Percentiles rank a stretch among this genome's conserved stretches.
Evolutionary conservation across 2,113 vertebrate species (phyloP).

Genomic region (Macrotis lagotis): DNA sequence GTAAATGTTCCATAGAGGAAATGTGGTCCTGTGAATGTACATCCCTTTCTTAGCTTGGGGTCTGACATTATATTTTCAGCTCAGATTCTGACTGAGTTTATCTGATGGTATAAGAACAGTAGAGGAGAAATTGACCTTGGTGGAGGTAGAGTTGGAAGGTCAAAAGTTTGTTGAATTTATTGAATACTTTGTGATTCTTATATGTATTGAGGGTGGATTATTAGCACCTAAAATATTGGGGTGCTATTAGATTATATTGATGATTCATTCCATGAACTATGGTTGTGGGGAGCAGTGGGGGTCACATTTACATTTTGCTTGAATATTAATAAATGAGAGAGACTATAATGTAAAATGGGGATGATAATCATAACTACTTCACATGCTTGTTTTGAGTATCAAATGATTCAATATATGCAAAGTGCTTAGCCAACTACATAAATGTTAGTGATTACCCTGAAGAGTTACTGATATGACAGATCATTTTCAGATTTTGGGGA

Average conservation of each 20-base stretch:
- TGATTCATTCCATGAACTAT: background rate
- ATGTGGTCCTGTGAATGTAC: background rate
- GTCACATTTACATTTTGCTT: background rate
- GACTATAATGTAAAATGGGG: background rate
- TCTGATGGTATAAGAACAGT: background rate
- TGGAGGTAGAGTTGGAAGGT: background rate
- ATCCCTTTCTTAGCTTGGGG: no score
- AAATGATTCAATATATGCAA: background rate
- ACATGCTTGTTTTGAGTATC: background rate
- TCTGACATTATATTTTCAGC: background rate
- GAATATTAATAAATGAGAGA: background rate
- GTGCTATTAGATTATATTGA: slow-evolving; percentile 12
- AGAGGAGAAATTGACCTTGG: background rate
- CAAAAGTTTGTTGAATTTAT: slow-evolving; percentile 33
- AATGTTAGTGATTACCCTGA: background rate
- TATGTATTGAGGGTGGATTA: background rate
- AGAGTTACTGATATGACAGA: background rate
- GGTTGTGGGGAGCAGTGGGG: background rate
- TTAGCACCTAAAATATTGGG: slow-evolving; percentile 13
- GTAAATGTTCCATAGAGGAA: background rate
- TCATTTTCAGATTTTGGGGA: background rate
- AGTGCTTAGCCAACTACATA: background rate
- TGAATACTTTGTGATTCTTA: slow-evolving; percentile 42
- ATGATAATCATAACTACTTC: background rate
- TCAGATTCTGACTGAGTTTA: background rate